Conservation (phyloP, 2,888 invertebrate genomes). For the Hypselothyrea guttata region DNA sequence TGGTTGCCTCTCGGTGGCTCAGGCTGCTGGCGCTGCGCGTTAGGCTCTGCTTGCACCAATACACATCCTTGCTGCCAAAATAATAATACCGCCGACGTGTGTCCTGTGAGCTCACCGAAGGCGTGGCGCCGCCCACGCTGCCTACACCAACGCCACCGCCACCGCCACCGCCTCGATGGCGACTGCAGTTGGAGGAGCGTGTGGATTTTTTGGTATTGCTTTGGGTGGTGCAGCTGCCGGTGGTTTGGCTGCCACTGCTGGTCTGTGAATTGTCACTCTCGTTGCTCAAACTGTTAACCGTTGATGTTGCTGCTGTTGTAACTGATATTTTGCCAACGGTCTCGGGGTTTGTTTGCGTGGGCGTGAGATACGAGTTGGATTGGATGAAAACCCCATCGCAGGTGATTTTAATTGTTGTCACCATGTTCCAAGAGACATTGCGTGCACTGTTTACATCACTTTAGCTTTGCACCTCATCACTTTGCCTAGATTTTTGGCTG, state of each 20-base stretch:
- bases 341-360: constrained; percentile 49
- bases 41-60: constrained; percentile 77
- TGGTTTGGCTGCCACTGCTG: constrained; percentile 49
- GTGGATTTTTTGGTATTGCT: constrained; percentile 23
- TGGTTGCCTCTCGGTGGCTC: constrained; percentile 51
- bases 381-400: constrained; percentile 82
- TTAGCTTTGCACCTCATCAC: constrained; percentile 1
- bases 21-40: constrained; percentile 72
- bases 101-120: constrained; percentile 32
- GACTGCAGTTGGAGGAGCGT: constrained; percentile 31
- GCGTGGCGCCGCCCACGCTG: no score
- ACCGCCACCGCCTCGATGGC: constrained; percentile 27
- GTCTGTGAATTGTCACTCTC: constrained; percentile 66
- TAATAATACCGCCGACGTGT: constrained; percentile 73
- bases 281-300: constrained; percentile 42
- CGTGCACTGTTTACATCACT: constrained; percentile 21
- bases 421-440: constrained; percentile 73
- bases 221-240: constrained; percentile 13
- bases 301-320: constrained; percentile 20
- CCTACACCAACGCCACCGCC: not conserved
- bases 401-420: constrained; percentile 82
- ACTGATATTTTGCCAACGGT: constrained; percentile 7
- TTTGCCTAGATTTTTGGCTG: not conserved
- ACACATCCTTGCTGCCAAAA: constrained; percentile 76
- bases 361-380: constrained; percentile 80